Base-by-base conservation (phyloP, 2,888 invertebrate genomes). In the Heliothis peltigera region DNA sequence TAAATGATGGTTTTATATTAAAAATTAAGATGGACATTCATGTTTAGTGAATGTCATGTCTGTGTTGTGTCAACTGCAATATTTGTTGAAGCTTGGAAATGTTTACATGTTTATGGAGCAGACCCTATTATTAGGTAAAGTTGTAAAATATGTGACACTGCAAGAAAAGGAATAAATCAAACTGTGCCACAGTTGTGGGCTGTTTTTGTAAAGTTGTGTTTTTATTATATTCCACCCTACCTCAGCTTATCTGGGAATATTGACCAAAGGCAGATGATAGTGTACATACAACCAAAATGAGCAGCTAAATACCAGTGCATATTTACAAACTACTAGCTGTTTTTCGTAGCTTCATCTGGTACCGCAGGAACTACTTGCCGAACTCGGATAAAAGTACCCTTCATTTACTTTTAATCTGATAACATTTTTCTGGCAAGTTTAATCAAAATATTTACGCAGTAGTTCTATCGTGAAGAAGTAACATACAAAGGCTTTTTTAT, bases 111-210 rank as follows among this genome's bases (percentile, higher is more conserved):
- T 87, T 87, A 85, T 89, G 89, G 83, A 87, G 77, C 79, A 81
- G 86, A 84, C 78, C 81, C 75, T 83, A 77, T 77, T 80, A 77
- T 78, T 84, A 86, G 81, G 87, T 84, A 83, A 85, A 73, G 78
- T 81, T 91, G 87, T 90, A 88, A 84, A 87, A 72, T 77, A 81
- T 84, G 85, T 86, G 87, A 89, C 89, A 89, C 84, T 89, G 86
- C 87, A 88, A 88, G 88, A 87, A 89, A n/a, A 85, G 82, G 83
- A 94, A 93, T 94, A 94, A 94, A 94, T 92, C 91, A 87, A 90
- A 91, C 89, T 90, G 86, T 89, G 87, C 92, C 92, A 91, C 92
- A 83, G 80, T 83, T 89, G 92, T 92, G 92, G 91, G 83, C 91
- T 89, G 91, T 90, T 92, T 93, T 92, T 90, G 81, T 88, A 89